A percentile compares a stretch with the other conserved stretches of the same genome.
These are phyloP conservation scores for Hylaeus volcanicus DNA, from an alignment of 1,140 invertebrate genomes.

Conservation along the genomic window DNA sequence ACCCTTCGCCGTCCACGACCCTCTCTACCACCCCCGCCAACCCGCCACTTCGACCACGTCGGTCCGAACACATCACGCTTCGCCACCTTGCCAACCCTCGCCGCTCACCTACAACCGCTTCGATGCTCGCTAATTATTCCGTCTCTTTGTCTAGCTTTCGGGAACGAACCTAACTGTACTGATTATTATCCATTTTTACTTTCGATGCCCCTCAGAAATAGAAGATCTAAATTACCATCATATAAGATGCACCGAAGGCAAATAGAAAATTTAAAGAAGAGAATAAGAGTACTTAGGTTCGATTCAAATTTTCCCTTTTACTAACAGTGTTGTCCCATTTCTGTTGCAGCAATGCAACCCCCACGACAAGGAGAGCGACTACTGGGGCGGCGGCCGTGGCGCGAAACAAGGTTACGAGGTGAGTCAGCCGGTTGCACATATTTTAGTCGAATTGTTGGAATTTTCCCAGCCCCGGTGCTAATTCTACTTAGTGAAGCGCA, in stretches of 20 bases:
- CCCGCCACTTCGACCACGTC: constrained; percentile 26
- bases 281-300: no score
- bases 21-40: constrained; percentile 33
- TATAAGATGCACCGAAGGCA: no score
- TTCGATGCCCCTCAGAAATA: no score
- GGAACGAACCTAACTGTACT: neutral
- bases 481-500: constrained; percentile 78
- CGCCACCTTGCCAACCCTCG: constrained; percentile 31
- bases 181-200: no score
- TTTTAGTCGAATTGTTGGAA: constrained; percentile 47
- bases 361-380: constrained; percentile 82
- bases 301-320: no score
- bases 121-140: constrained; percentile 14
- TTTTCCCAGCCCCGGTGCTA: constrained; percentile 57
- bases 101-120: constrained; percentile 29
- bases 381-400: constrained; percentile 79
- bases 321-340: constrained; percentile 28
- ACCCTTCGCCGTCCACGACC: constrained; percentile 44
- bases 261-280: no score
- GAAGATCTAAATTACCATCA: no score
- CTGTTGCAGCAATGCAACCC: constrained; percentile 82
- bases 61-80: constrained; percentile 23
- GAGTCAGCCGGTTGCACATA: constrained; percentile 65
- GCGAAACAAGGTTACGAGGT: constrained; percentile 83
- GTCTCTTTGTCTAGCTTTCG: neutral